A percentile compares a stretch with the other conserved stretches of the same genome.
phyloP scores from a whole-genome alignment of 1,140 invertebrate species.

The Lepidurus arcticus region DNA sequence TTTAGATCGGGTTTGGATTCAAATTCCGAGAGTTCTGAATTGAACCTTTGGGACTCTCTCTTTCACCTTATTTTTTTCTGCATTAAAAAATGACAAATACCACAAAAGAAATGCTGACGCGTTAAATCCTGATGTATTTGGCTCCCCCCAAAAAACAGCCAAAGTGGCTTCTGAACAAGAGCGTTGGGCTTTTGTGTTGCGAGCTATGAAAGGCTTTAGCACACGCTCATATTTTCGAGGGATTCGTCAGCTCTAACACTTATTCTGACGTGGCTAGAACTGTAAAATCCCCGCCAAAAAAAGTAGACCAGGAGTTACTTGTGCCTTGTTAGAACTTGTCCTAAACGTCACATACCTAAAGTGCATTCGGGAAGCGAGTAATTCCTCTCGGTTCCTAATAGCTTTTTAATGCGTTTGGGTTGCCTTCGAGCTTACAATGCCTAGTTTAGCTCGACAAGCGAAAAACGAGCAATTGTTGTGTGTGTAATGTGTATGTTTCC shows the following conservation, averaged over 20 bases:
- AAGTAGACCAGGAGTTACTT: neutral
- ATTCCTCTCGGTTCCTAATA: neutral
- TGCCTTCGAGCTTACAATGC: neutral
- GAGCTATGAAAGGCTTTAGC: neutral
- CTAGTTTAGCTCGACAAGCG: neutral
- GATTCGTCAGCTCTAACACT: neutral
- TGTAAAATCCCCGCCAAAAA: neutral
- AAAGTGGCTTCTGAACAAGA: neutral
- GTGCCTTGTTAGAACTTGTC: neutral
- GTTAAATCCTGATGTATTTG: constrained; percentile 22
- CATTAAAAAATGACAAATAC: neutral
- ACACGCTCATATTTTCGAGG: neutral
- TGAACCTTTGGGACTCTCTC: neutral
- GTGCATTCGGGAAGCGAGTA: neutral
- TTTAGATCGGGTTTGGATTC: neutral
- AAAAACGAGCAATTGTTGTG: neutral
- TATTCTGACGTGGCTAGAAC: no score
- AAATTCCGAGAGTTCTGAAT: neutral
- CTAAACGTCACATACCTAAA: neutral
- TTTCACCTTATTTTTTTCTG: neutral
- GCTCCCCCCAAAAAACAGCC: neutral
- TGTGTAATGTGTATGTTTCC: neutral
- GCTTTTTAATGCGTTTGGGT: neutral
- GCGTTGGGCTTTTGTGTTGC: neutral
- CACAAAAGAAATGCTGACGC: constrained; percentile 14